Base-by-base conservation (phyloP, 2,888 invertebrate genomes). In the Creontiades dilutus region DNA sequence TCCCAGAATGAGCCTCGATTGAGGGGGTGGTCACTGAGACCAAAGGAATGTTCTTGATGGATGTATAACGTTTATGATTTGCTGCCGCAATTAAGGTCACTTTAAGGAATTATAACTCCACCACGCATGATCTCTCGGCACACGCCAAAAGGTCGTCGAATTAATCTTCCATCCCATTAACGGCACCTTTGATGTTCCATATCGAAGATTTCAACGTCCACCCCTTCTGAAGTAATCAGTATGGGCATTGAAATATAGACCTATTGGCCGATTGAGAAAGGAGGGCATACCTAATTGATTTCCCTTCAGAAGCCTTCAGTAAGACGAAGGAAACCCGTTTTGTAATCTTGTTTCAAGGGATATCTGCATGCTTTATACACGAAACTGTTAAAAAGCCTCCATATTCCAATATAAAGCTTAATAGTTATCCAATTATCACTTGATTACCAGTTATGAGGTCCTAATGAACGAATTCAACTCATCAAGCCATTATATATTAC, bases 161-260 rank as follows among this genome's bases (percentile, higher is more conserved):
- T 86, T 86, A 86, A 75, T 86, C 76, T 68, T 75, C 23, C 46
- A 23, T 55, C 27, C 85, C 80, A 48, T 46, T 47, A 84, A 86
- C 86, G 86, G 86, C 86, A 46, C 68, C 75, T 86, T 86, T 86
- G 86, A 86, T 86, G 86, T 86, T 75, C 27, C 19, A 37, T 61
- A 86, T 23, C 23, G 86, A 55, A 86, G 75, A 19, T 86, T 82
- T 68, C 47, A 75, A 86, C 85, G 85, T 75, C 86, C 48, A 75
- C 37, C 75, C 86, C 16, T 19, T 16, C 27, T 75, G 75, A 86
- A 47, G 48, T 86, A 14, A 75, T 86, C 86, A 85, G 57, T 85
- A 28, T 19, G 28, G 37, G 28, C 57, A 19, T 52, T 85, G 85
- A 85, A 85, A 85, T 85, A 85, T 85, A 57, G 28, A 28, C 23